These are phyloP conservation scores for Drosophila miranda DNA, from an alignment of 1,140 invertebrate genomes.

Conservation along the genomic window DNA sequence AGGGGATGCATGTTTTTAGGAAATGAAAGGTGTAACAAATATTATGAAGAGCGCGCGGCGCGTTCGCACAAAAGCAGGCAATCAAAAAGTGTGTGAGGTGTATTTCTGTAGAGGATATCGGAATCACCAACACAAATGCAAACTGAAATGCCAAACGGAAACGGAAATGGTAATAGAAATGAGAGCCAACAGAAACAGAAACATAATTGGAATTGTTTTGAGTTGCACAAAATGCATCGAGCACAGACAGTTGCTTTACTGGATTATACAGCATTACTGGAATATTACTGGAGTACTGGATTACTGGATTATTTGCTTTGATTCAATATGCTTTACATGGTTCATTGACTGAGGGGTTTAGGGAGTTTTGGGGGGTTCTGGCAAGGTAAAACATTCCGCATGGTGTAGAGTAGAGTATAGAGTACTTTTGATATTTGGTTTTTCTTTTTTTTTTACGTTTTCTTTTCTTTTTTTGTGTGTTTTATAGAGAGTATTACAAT, in stretches of 20 bases:
- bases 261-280: conserved; percentile 53
- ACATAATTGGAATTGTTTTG: conserved; percentile 48
- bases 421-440: conserved; percentile 33
- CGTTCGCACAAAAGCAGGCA: conserved; percentile 54
- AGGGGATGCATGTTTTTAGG: conserved; percentile 47
- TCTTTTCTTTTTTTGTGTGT: conserved; percentile 8
- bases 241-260: conserved; percentile 58
- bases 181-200: conserved; percentile 3
- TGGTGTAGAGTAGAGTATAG: conserved; percentile 43
- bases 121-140: conserved; percentile 34
- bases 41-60: conserved; percentile 45
- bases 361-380: neutral
- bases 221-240: conserved; percentile 72
- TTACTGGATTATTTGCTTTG: conserved; percentile 65
- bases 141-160: conserved; percentile 15
- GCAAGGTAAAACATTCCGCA: conserved; percentile 57
- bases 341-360: conserved; percentile 35
- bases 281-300: conserved; percentile 11
- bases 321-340: conserved; percentile 64
- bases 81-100: conserved; percentile 40
- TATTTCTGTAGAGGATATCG: conserved; percentile 5
- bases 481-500: conserved; percentile 46
- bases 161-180: conserved; percentile 20
- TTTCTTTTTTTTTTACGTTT: conserved; percentile 15
- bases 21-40: conserved; percentile 52